A percentile compares a stretch with the other conserved stretches of the same genome.
Conservation (phyloP, 2,797 vertebrate genomes). For the Neosilurus mollespiculum region DNA sequence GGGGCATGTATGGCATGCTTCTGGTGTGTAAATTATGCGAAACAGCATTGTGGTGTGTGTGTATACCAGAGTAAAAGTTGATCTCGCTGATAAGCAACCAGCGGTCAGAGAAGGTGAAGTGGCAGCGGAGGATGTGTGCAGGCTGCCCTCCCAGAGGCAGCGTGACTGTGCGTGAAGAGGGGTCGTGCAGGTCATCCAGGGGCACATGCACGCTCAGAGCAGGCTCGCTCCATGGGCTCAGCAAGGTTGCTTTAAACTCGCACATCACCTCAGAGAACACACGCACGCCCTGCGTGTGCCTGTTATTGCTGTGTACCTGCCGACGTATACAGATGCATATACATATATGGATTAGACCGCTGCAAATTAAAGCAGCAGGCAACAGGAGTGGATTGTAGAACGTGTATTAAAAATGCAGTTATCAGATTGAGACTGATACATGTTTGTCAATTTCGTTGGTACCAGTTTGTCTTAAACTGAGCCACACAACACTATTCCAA, state of each 20-base stretch:
- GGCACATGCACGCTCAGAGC: slow-evolving; percentile 70
- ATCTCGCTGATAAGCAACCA: slow-evolving; percentile 95
- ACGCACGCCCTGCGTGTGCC: slow-evolving; percentile 82
- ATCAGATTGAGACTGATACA: too few species aligned
- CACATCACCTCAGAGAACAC: slow-evolving; percentile 85
- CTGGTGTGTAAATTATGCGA: slow-evolving; percentile 17
- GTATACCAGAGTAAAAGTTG: slow-evolving; percentile 83
- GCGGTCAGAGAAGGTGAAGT: slow-evolving; percentile 81
- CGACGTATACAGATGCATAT: not conserved
- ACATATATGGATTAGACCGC: not conserved
- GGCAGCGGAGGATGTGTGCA: slow-evolving; percentile 84
- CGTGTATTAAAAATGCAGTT: too few species aligned
- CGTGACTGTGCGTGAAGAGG: slow-evolving; percentile 80
- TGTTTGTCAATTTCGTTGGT: too few species aligned
- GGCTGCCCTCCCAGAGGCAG: slow-evolving; percentile 74
- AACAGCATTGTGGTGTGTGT: not conserved
- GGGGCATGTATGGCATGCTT: slow-evolving; percentile 16
- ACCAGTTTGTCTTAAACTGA: too few species aligned
- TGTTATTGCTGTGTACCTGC: slow-evolving; percentile 92
- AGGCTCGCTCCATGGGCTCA: slow-evolving; percentile 80
- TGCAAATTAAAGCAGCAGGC: not conserved
- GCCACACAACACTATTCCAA: too few species aligned
- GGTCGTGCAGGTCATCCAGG: slow-evolving; percentile 81
- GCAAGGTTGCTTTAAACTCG: slow-evolving; percentile 77
- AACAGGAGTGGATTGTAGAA: not conserved